These are phyloP conservation scores for Theristicus caerulescens DNA, from an alignment of 2,113 vertebrate species.

Conservation along the genomic window DNA sequence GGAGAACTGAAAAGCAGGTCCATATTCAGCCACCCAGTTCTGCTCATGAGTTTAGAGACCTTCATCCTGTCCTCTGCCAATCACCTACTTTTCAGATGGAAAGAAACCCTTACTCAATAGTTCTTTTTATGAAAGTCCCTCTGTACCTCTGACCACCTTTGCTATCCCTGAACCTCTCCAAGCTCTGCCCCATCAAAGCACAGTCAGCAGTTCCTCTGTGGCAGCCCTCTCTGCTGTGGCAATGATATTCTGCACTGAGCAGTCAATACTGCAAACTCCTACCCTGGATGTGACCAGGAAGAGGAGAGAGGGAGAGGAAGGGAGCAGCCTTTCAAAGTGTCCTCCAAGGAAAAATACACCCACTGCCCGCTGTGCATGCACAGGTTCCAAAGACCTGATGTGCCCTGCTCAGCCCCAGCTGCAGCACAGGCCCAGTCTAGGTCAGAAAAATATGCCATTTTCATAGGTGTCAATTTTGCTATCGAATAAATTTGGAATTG, in stretches of 20 bases:
- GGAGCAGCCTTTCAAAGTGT: not conserved
- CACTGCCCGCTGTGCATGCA: fast-evolving
- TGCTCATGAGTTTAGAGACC: not conserved
- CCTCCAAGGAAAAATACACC: not conserved
- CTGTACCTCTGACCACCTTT: not conserved
- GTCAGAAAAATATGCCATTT: not conserved
- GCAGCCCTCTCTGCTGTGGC: not conserved
- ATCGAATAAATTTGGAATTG: not conserved
- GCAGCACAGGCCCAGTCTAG: not conserved
- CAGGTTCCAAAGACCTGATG: not conserved
- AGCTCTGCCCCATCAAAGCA: not conserved
- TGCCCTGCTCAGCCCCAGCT: not conserved
- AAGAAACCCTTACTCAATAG: not conserved
- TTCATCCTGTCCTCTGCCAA: not conserved
- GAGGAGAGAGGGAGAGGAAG: not conserved
- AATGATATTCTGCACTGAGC: not conserved
- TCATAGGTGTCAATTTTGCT: not conserved
- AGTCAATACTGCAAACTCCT: not conserved
- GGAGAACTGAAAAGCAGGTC: not conserved
- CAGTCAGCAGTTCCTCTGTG: not conserved
- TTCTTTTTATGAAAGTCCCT: not conserved
- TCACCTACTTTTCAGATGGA: not conserved
- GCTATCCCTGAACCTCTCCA: not conserved
- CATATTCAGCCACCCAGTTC: not conserved
- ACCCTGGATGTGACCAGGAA: not conserved